Percentiles rank a stretch among this genome's conserved stretches.
Conservation (phyloP, 2,797 vertebrate species). For the Falco naumanni region DNA sequence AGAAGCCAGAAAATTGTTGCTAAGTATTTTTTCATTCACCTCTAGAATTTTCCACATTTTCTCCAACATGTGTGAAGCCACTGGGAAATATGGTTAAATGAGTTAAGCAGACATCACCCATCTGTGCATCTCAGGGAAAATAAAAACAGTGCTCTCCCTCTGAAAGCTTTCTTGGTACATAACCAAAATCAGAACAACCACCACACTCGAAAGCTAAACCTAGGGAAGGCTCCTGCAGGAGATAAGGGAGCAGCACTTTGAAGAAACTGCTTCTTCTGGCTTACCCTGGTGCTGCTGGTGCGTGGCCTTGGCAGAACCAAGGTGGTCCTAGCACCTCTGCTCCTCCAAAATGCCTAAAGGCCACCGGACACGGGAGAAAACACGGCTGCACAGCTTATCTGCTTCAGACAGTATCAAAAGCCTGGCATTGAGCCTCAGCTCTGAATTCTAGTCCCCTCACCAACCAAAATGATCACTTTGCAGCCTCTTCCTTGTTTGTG, state of each 20-base stretch:
- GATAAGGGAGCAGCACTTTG: neutral
- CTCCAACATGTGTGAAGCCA: conserved; percentile 67
- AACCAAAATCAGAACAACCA: conserved; percentile 51
- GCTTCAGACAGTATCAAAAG: neutral
- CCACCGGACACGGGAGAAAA: rapidly evolving
- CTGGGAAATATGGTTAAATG: conserved; percentile 71
- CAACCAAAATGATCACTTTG: neutral
- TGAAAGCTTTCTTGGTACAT: conserved; percentile 59
- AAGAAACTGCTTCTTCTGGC: neutral
- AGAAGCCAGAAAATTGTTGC: conserved; percentile 38
- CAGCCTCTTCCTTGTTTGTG: neutral
- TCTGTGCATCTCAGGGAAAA: conserved; percentile 69
- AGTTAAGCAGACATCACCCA: conserved; percentile 71
- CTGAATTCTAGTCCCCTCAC: neutral
- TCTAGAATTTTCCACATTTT: conserved; percentile 69
- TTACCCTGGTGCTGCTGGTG: neutral
- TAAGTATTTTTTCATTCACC: conserved; percentile 41
- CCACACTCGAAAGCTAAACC: conserved; percentile 20
- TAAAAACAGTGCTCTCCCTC: conserved; percentile 67
- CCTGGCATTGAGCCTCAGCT: neutral
- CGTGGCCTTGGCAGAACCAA: neutral
- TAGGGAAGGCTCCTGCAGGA: neutral
- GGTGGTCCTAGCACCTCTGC: neutral
- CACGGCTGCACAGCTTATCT: neutral
- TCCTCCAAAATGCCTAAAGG: neutral